These are phyloP conservation scores for Bombylius major DNA, from an alignment of 2,888 invertebrate species.

Conservation along the genomic window DNA sequence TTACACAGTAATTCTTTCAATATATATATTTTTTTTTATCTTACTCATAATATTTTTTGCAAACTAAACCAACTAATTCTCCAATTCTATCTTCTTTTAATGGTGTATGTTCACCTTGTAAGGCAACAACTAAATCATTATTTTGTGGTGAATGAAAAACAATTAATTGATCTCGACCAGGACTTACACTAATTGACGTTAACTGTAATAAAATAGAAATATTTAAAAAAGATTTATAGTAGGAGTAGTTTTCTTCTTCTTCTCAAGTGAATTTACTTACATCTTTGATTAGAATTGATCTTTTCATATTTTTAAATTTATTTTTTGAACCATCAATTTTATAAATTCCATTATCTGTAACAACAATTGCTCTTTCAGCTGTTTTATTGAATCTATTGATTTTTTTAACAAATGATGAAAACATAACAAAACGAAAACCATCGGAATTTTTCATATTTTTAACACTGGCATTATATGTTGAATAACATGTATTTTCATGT, in stretches of 20 bases:
- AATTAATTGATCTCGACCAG: slow-evolving; percentile 75
- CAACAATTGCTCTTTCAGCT: slow-evolving; percentile 75
- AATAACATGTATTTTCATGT: slow-evolving; percentile 54
- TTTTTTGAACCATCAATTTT: slow-evolving; percentile 64
- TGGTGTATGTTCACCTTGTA: slow-evolving; percentile 37
- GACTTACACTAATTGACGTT: slow-evolving; percentile 73
- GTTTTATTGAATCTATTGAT: slow-evolving; percentile 52
- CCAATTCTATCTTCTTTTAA: slow-evolving; percentile 64
- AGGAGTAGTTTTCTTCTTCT: not conserved
- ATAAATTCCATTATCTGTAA: slow-evolving; percentile 75
- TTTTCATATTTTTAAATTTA: slow-evolving; percentile 79
- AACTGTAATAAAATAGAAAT: slow-evolving; percentile 40
- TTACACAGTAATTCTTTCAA: too few species aligned
- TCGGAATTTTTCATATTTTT: slow-evolving; percentile 55
- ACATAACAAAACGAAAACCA: slow-evolving; percentile 44
- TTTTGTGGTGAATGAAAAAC: slow-evolving; percentile 76
- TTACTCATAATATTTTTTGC: slow-evolving; percentile 64
- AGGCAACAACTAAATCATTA: slow-evolving; percentile 80
- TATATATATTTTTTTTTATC: slow-evolving; percentile 30
- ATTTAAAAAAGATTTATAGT: not conserved
- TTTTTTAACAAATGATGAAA: slow-evolving; percentile 34
- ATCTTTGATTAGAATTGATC: slow-evolving; percentile 66
- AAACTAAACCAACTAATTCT: slow-evolving; percentile 72
- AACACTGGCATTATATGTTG: slow-evolving; percentile 52
- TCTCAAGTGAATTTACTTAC: slow-evolving; percentile 37